Conservation (phyloP, 2,797 vertebrate genomes). For the Sebastes flavidus region DNA sequence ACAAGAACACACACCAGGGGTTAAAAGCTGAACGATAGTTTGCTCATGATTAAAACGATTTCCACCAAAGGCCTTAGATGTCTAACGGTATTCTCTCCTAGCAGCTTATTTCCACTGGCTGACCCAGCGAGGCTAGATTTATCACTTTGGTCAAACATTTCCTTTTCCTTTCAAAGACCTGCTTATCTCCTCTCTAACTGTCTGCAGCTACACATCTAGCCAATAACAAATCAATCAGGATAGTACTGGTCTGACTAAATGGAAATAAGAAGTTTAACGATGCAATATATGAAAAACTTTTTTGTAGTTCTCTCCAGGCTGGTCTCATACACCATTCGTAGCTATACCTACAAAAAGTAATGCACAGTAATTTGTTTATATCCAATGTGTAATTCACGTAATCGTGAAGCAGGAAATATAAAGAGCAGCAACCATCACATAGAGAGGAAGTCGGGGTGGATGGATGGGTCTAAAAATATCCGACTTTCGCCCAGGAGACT, state of each 20-base stretch:
- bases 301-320: neutral
- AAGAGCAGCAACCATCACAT: no score
- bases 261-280: neutral
- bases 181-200: neutral
- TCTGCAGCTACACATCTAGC: neutral
- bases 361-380: no score
- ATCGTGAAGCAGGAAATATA: no score
- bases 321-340: no score
- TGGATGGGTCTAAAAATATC: no score
- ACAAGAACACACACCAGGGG: neutral
- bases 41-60: slow-evolving; percentile 31
- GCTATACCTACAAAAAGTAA: no score
- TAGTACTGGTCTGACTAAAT: neutral
- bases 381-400: no score
- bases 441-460: no score
- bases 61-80: neutral
- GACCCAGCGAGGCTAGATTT: neutral
- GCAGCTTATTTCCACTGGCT: slow-evolving; percentile 25
- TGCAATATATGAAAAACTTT: neutral
- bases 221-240: slow-evolving; percentile 3
- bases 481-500: no score
- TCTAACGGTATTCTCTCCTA: neutral
- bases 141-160: slow-evolving; percentile 14
- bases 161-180: slow-evolving; percentile 11
- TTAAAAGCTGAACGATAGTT: neutral